phyloP scores from a whole-genome alignment of 2,888 invertebrate species.

The Eupithecia insigniata region DNA sequence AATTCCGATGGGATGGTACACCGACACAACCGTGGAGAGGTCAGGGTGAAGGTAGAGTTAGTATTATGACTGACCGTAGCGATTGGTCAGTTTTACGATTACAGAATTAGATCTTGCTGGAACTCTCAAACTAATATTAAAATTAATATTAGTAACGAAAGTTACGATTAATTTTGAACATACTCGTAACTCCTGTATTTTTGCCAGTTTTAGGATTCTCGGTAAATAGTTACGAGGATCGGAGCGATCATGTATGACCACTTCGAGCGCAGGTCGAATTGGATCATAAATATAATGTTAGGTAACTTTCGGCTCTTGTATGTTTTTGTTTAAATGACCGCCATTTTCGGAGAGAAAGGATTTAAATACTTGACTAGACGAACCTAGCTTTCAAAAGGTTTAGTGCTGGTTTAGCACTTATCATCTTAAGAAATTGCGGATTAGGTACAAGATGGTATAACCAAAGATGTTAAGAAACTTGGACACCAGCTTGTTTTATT shows the following conservation, averaged over 20 bases:
- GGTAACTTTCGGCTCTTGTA: slow-evolving; percentile 20
- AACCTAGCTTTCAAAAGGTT: neutral
- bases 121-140: no score
- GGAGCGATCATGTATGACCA: neutral
- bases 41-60: no score
- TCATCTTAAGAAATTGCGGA: neutral
- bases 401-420: neutral
- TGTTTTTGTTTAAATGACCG: slow-evolving; percentile 17
- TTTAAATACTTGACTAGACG: slow-evolving; percentile 1
- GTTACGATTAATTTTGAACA: no score
- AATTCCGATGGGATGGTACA: no score
- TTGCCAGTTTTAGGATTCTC: neutral
- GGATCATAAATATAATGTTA: slow-evolving; percentile 27
- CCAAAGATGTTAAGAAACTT: neutral
- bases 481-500: neutral
- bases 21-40: no score
- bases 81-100: no score
- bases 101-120: no score
- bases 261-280: neutral
- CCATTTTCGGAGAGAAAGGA: slow-evolving; percentile 35
- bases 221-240: neutral
- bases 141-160: no score
- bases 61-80: no score
- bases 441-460: neutral
- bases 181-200: no score